These are phyloP conservation scores for Taxidea taxus DNA, from an alignment of 2,113 vertebrate genomes.

Conservation along the genomic window DNA sequence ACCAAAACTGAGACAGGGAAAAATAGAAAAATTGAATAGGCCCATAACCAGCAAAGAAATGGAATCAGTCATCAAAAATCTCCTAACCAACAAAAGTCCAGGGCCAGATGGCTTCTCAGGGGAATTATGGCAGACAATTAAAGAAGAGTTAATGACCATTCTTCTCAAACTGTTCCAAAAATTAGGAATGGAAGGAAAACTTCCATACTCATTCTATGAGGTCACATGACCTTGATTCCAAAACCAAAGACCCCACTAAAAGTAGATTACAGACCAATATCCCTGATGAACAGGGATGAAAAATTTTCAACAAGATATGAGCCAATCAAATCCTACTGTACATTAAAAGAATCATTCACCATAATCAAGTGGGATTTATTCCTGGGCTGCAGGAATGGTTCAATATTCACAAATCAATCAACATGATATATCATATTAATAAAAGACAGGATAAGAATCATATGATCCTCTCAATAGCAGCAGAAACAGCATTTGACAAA, in stretches of 20 bases:
- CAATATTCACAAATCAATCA: not conserved
- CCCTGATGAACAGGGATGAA: not conserved
- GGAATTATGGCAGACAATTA: not conserved
- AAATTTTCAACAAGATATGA: not conserved
- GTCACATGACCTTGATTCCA: not conserved
- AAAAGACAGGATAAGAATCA: not conserved
- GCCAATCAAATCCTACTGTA: not conserved
- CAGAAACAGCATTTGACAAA: not conserved
- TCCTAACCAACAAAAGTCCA: not conserved
- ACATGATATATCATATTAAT: not conserved
- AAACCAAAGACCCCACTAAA: not conserved
- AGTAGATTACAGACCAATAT: not conserved
- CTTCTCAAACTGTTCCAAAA: not conserved
- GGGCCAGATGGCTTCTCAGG: not conserved
- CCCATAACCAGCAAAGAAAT: not conserved
- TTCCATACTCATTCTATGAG: not conserved
- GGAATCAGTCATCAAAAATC: not conserved
- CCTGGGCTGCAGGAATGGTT: not conserved
- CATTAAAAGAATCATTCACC: not conserved
- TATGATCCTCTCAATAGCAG: not conserved
- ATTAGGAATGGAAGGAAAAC: not conserved
- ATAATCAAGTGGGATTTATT: not conserved
- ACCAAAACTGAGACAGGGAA: not conserved
- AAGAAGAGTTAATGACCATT: not conserved
- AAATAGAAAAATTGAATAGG: not conserved